These are phyloP conservation scores for Cotesia congregata DNA, from an alignment of 2,888 invertebrate species.

Conservation along the genomic window DNA sequence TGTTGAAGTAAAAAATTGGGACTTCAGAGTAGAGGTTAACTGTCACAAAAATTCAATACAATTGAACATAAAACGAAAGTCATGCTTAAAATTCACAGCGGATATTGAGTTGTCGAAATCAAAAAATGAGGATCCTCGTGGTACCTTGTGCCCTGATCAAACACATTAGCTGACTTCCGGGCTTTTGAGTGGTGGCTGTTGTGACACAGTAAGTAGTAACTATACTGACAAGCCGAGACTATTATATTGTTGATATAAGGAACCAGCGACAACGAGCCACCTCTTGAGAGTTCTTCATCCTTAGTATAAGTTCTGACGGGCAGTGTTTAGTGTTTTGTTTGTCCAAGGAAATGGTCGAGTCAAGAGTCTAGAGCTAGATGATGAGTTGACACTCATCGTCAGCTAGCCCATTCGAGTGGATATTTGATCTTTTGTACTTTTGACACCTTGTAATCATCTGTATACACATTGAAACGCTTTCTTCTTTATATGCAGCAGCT, in stretches of 20 bases:
- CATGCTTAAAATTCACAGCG: conserved; percentile 29
- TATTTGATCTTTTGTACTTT: conserved; percentile 27
- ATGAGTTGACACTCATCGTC: conserved; percentile 40
- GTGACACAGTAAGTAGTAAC: conserved; percentile 53
- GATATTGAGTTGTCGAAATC: conserved; percentile 32
- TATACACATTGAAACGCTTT: neutral
- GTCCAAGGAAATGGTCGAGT: conserved; percentile 63
- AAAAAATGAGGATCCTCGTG: conserved; percentile 15
- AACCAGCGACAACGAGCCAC: neutral
- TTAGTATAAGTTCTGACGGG: neutral
- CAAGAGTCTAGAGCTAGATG: conserved; percentile 57
- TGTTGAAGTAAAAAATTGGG: too few species aligned
- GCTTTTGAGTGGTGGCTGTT: conserved; percentile 57
- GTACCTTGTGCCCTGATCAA: conserved; percentile 59
- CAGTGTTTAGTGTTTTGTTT: conserved; percentile 32
- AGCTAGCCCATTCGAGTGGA: conserved; percentile 24
- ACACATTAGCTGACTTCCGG: conserved; percentile 69
- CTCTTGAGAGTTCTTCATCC: conserved; percentile 25
- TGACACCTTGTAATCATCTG: neutral
- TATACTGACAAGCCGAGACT: conserved; percentile 7
- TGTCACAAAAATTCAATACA: too few species aligned
- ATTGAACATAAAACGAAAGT: conserved; percentile 2
- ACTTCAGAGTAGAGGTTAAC: too few species aligned
- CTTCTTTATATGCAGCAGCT: too few species aligned
- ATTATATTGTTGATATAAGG: conserved; percentile 7